Evolutionary conservation across 2,888 invertebrate species (phyloP), one percentile per base, ranked within the genome.

Genomic region (Dastarcus helophoroides): DNA sequence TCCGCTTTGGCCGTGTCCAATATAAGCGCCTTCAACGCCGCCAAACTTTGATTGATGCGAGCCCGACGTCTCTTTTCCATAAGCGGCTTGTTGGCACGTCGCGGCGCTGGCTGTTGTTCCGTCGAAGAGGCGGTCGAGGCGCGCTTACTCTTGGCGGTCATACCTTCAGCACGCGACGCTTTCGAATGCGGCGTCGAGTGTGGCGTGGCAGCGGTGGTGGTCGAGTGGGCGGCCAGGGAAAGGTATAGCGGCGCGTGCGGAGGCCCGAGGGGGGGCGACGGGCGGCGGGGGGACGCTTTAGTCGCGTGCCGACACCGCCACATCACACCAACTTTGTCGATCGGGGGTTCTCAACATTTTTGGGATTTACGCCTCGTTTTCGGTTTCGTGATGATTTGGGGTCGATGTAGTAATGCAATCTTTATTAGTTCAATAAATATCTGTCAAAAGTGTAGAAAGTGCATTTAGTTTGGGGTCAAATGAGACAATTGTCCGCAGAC

Each of bases 11-110:
- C 76, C 35, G 76, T 73, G 60, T 79, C 78, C 39, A 79, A 64
- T 43, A 80, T 79, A 24, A 80, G 67, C 32, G 76, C 71, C 62
- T 79, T 79, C 34, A 80, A 64, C 48, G 77, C 75, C 43, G 77
- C 76, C 51, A 80, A 61, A 53, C 79, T 78, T 59, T 78, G 76
- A 60, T 80, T 80, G 55, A 80, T 80, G 36, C 79, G 65, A 30
- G 79, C 79, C 44, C 80, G 62, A 32, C 80, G 64, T 53, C 79
- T 64, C 57, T 79, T 80, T 68, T 80, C 80, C 79, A 79, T 79
- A 53, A 80, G 70, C 51, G 80, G 79, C 65, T 80, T 80, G 61
- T 79, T 79, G 43, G 78, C 77, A 66, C 79, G 67, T 48, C 69
- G 41, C 32, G 62, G 62, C 27, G 57, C 40, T 21, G 50, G 43